Conservation (phyloP, 2,113 vertebrate genomes). For the Pachycephala philippinensis region DNA sequence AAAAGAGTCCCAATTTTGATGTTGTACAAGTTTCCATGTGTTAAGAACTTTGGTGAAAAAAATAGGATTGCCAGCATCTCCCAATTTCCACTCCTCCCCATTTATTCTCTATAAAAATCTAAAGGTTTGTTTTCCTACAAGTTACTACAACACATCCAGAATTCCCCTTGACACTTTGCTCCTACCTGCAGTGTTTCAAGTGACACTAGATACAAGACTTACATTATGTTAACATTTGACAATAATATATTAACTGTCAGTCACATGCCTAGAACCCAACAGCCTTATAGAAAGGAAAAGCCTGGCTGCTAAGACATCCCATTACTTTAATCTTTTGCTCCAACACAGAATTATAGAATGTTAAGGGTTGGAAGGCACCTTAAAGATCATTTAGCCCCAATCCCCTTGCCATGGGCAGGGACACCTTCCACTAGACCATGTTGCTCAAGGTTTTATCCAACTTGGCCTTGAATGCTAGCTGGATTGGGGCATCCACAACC, state of each 20-base stretch:
- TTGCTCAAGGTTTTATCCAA: not conserved
- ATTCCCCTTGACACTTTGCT: not conserved
- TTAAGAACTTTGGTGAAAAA: not conserved
- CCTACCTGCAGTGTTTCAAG: not conserved
- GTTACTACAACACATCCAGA: not conserved
- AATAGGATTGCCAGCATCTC: no score
- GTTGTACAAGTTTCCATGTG: not conserved
- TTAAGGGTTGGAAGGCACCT: not conserved
- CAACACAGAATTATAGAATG: not conserved
- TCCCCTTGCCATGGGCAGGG: no score
- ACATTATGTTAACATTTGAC: not conserved
- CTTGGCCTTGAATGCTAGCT: not conserved
- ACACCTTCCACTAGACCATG: not conserved
- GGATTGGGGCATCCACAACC: not conserved
- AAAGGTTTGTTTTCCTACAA: not conserved
- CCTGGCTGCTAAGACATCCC: not conserved
- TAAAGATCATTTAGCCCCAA: not conserved
- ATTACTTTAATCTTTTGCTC: not conserved
- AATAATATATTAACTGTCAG: not conserved
- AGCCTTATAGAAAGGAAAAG: not conserved
- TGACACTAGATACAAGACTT: not conserved
- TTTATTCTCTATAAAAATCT: not conserved
- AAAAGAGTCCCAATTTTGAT: not conserved
- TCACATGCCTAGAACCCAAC: not conserved
- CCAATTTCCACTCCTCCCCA: not conserved